These are phyloP conservation scores for Acrossocheilus wenchowensis DNA, from an alignment of 2,797 vertebrate species.

Conservation along the genomic window DNA sequence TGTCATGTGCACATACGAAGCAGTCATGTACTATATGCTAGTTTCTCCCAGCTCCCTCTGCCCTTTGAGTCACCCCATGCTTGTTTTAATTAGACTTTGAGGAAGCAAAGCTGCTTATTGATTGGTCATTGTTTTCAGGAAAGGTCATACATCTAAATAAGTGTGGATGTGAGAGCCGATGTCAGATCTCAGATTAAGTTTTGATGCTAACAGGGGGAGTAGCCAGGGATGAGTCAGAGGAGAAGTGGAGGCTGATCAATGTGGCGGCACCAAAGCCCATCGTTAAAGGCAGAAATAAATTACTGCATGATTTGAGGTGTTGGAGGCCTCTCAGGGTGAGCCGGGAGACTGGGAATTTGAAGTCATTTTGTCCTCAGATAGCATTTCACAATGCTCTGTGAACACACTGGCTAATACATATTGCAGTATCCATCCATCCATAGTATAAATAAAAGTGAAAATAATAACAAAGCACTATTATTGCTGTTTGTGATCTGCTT, in stretches of 20 bases:
- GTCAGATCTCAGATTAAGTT: conserved; percentile 69
- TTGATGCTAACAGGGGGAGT: conserved; percentile 64
- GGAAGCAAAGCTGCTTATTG: conserved; percentile 67
- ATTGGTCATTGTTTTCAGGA: conserved; percentile 75
- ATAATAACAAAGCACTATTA: neutral
- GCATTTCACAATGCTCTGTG: conserved; percentile 49
- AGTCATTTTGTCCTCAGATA: conserved; percentile 57
- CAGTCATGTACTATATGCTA: neutral
- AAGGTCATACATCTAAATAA: conserved; percentile 80
- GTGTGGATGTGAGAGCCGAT: conserved; percentile 56
- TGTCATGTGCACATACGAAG: conserved; percentile 12
- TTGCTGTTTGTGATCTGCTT: neutral
- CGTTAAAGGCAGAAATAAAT: conserved; percentile 64
- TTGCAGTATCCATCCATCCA: neutral
- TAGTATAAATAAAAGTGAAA: neutral
- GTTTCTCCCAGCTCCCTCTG: conserved; percentile 60
- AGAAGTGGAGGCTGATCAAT: conserved; percentile 63
- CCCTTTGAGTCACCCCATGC: conserved; percentile 54
- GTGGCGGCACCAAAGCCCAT: conserved; percentile 60
- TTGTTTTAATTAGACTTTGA: conserved; percentile 60
- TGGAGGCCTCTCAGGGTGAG: conserved; percentile 23
- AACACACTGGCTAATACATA: neutral
- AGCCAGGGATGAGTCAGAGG: conserved; percentile 55
- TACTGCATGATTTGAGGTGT: conserved; percentile 58
- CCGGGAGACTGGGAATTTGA: conserved; percentile 32